Conservation (phyloP, 2,113 vertebrate genomes). For the Sisor rabdophorus region DNA sequence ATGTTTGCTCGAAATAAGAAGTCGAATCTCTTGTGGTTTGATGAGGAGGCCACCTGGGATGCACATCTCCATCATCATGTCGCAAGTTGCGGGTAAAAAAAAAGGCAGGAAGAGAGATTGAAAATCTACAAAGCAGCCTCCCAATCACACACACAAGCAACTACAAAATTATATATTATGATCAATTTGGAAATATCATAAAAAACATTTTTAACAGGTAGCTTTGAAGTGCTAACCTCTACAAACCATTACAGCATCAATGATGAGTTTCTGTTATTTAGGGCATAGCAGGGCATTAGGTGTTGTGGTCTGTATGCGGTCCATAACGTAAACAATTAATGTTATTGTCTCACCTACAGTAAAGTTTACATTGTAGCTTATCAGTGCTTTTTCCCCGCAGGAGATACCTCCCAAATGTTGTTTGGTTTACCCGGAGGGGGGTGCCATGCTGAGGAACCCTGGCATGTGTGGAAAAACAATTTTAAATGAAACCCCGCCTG, state of each 20-base stretch:
- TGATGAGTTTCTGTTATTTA: neutral
- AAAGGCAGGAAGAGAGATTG: constrained; percentile 30
- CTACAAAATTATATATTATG: neutral
- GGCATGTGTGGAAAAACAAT: constrained; percentile 39
- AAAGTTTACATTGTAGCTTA: constrained; percentile 18
- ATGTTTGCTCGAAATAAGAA: constrained; percentile 74
- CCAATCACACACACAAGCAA: neutral
- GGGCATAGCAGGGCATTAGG: neutral
- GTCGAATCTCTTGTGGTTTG: constrained; percentile 68
- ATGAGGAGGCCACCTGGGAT: constrained; percentile 76
- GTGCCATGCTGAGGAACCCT: constrained; percentile 44
- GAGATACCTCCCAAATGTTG: constrained; percentile 46
- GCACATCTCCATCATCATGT: constrained; percentile 67
- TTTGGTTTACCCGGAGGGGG: constrained; percentile 44
- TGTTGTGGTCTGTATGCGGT: neutral
- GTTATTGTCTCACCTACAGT: neutral
- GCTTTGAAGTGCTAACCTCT: neutral
- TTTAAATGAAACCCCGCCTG: constrained; percentile 31
- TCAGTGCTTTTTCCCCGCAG: constrained; percentile 11
- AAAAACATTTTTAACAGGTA: neutral
- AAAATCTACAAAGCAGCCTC: constrained; percentile 32
- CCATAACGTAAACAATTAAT: neutral
- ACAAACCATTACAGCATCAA: neutral
- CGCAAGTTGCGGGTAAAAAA: constrained; percentile 40
- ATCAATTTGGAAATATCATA: neutral